Evolutionary conservation across 2,797 vertebrate genomes (phyloP).

Genomic region (Hyperoplus lanceolatus): DNA sequence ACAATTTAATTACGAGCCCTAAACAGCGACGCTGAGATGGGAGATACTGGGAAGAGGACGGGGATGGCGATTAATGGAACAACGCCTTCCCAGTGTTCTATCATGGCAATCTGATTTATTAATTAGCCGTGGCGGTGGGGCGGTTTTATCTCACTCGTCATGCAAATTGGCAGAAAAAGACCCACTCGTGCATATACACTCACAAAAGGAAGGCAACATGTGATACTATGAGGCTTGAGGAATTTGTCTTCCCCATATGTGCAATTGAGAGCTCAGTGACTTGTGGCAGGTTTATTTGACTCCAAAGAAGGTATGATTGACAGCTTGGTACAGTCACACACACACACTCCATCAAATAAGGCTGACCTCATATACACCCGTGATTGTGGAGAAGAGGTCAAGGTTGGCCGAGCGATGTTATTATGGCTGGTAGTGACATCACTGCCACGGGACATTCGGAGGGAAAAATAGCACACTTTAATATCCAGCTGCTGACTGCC

Average conservation of each 20-base stretch:
- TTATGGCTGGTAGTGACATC: slow-evolving; percentile 39
- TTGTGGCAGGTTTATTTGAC: slow-evolving; percentile 28
- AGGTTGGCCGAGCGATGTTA: slow-evolving; percentile 16
- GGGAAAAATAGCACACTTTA: slow-evolving; percentile 48
- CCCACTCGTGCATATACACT: slow-evolving; percentile 4
- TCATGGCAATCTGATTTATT: slow-evolving; percentile 80
- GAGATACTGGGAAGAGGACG: slow-evolving; percentile 72
- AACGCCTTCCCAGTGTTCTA: slow-evolving; percentile 66
- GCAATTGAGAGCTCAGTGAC: slow-evolving; percentile 30
- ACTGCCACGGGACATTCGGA: slow-evolving; percentile 19
- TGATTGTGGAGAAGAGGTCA: slow-evolving; percentile 36
- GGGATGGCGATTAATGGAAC: slow-evolving; percentile 76
- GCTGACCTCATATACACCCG: slow-evolving; percentile 23
- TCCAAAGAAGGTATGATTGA: slow-evolving; percentile 32
- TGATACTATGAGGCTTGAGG: slow-evolving; percentile 23
- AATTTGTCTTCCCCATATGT: slow-evolving; percentile 22
- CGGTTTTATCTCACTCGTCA: slow-evolving; percentile 59
- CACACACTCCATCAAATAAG: slow-evolving; percentile 14
- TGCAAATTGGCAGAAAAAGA: slow-evolving; percentile 63
- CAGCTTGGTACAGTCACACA: slow-evolving; percentile 13
- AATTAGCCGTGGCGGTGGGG: slow-evolving; percentile 68
- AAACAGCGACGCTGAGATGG: slow-evolving; percentile 68
- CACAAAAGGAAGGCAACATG: slow-evolving; percentile 13
- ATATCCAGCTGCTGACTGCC: slow-evolving; percentile 72
- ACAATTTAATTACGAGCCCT: slow-evolving; percentile 79